phyloP scores from a whole-genome alignment of 2,113 vertebrate genomes.

The Gobius niger region DNA sequence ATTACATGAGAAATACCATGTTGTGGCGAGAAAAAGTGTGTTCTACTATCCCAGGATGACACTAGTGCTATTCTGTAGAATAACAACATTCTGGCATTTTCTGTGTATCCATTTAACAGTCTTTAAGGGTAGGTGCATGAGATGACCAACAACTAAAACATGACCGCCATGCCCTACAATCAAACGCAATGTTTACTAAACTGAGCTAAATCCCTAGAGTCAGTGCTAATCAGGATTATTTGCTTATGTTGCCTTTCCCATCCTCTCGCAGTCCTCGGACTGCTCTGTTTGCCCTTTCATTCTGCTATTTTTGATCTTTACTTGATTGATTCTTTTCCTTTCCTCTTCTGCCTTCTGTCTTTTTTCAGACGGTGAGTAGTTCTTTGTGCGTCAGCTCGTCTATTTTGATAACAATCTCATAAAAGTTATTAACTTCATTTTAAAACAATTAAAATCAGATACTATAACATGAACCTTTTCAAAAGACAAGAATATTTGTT shows the following conservation, averaged over 20 bases:
- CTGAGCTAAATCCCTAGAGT: slow-evolving; percentile 48
- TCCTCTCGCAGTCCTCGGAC: slow-evolving; percentile 1
- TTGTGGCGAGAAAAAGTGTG: slow-evolving; percentile 8
- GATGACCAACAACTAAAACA: slow-evolving; percentile 46
- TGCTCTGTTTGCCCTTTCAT: slow-evolving; percentile 31
- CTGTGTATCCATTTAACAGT: slow-evolving; percentile 7
- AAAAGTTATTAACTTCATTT: slow-evolving; percentile 63
- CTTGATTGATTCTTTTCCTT: slow-evolving; percentile 88
- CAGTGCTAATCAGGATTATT: slow-evolving; percentile 54
- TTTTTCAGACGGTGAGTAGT: slow-evolving; percentile 75
- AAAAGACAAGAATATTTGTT: background rate
- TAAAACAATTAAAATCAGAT: background rate
- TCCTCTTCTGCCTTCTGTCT: slow-evolving; percentile 70
- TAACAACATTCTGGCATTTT: slow-evolving; percentile 21
- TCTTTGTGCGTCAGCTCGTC: slow-evolving; percentile 47
- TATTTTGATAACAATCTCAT: slow-evolving; percentile 74
- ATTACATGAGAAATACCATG: slow-evolving; percentile 30
- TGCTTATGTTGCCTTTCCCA: slow-evolving; percentile 43
- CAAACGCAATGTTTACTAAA: slow-evolving; percentile 46
- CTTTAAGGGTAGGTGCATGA: slow-evolving; percentile 16
- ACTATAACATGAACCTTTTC: background rate
- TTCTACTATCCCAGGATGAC: slow-evolving; percentile 16
- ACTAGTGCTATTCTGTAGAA: slow-evolving; percentile 30
- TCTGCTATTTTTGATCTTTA: slow-evolving; percentile 65
- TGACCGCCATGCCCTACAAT: slow-evolving; percentile 32